Evolutionary conservation across 2,113 vertebrate species (phyloP).

Genomic region (Triplophysa rosa): DNA sequence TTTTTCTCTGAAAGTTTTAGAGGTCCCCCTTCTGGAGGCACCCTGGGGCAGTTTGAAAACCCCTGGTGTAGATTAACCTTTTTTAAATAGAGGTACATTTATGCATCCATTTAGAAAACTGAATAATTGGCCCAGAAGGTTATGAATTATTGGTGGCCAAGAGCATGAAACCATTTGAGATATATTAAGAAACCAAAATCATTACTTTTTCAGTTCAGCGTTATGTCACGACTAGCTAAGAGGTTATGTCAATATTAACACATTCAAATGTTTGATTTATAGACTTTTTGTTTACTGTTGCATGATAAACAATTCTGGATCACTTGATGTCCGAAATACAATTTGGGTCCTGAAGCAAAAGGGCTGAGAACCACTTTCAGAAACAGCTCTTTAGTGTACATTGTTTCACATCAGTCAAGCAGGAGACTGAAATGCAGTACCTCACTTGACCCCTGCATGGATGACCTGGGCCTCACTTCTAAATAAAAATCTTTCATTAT

Average conservation of each 20-base stretch:
- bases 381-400: not conserved
- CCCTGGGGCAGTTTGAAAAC: too few species aligned
- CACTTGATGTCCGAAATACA: too few species aligned
- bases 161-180: not conserved
- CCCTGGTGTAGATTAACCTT: too few species aligned
- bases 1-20: too few species aligned
- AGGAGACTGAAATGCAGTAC: not conserved
- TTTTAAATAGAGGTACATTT: not conserved
- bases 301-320: too few species aligned
- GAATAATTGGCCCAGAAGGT: constrained; percentile 24
- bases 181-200: not conserved
- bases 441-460: not conserved
- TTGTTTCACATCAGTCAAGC: not conserved
- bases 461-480: not conserved
- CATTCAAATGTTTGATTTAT: too few species aligned
- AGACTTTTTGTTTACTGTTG: too few species aligned
- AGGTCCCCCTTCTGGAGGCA: too few species aligned
- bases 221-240: too few species aligned
- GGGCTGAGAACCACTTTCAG: not conserved
- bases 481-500: not conserved
- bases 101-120: constrained; percentile 30
- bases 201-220: too few species aligned
- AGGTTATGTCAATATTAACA: too few species aligned
- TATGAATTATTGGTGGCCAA: not conserved
- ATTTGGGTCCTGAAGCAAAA: too few species aligned